Conservation (phyloP, 1,140 invertebrate genomes). For the Parapsyche elsis region DNA sequence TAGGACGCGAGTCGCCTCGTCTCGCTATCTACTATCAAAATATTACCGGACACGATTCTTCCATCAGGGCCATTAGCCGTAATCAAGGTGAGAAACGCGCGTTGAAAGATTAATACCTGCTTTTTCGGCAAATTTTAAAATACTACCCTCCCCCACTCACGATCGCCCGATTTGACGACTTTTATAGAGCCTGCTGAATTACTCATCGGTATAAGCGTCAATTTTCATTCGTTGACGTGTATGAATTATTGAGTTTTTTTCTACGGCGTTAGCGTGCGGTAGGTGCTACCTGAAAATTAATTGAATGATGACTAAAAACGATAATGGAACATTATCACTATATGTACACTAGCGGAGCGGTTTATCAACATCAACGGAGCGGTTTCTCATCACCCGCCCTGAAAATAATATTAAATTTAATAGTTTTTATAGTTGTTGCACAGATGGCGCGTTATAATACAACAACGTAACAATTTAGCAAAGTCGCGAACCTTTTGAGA, state of each 20-base stretch:
- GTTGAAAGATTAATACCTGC: constrained; percentile 6
- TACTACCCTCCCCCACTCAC: background rate
- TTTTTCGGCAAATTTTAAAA: constrained; percentile 6
- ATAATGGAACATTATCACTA: no score
- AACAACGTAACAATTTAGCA: no score
- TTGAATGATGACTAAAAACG: no score
- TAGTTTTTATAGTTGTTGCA: no score
- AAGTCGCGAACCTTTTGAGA: no score
- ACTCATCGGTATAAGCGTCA: background rate
- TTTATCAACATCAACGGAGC: no score
- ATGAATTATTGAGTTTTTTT: no score
- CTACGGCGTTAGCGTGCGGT: no score
- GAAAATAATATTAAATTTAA: no score
- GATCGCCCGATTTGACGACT: background rate
- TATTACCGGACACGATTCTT: constrained; percentile 45
- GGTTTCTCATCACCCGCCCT: no score
- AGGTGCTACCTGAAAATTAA: background rate
- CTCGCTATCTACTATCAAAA: constrained; percentile 42
- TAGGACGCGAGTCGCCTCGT: constrained; percentile 31
- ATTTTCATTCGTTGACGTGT: constrained; percentile 13
- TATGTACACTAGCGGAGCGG: no score
- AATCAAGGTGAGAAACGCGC: constrained; percentile 28
- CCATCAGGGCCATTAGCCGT: constrained; percentile 41
- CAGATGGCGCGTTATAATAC: no score
- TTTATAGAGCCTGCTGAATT: background rate